Conservation (phyloP, 2,888 invertebrate species). For the Beris chalybata region DNA sequence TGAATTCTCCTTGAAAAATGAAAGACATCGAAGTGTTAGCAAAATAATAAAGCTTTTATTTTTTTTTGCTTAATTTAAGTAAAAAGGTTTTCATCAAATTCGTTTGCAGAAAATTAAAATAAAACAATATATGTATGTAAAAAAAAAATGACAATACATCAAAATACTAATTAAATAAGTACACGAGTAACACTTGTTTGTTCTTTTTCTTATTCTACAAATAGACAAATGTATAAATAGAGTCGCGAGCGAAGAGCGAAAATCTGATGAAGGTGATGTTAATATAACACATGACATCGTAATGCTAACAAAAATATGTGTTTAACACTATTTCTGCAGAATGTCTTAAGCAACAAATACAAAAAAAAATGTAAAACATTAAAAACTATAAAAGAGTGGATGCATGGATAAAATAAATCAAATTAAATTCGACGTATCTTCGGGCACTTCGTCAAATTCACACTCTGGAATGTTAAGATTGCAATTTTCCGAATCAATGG, state of each 20-base stretch:
- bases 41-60: conserved; percentile 24
- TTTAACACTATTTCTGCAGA: background rate
- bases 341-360: background rate
- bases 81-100: too few species aligned
- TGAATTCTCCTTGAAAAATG: too few species aligned
- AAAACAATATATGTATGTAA: conserved; percentile 5
- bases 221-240: too few species aligned
- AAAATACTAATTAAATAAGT: conserved; percentile 3
- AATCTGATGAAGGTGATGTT: conserved; percentile 5
- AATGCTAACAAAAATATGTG: conserved; percentile 3
- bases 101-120: background rate
- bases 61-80: background rate
- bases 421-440: conserved; percentile 14
- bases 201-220: too few species aligned
- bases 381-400: conserved; percentile 1
- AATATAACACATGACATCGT: conserved; percentile 21
- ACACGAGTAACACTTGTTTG: conserved; percentile 4
- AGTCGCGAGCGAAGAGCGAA: too few species aligned
- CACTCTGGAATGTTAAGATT: conserved; percentile 52
- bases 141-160: conserved; percentile 2
- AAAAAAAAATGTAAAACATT: background rate
- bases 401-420: too few species aligned
- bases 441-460: conserved; percentile 38
- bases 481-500: conserved; percentile 70
- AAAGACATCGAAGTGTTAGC: background rate